These are phyloP conservation scores for Phortica magna DNA, from an alignment of 2,888 invertebrate species.

Conservation along the genomic window DNA sequence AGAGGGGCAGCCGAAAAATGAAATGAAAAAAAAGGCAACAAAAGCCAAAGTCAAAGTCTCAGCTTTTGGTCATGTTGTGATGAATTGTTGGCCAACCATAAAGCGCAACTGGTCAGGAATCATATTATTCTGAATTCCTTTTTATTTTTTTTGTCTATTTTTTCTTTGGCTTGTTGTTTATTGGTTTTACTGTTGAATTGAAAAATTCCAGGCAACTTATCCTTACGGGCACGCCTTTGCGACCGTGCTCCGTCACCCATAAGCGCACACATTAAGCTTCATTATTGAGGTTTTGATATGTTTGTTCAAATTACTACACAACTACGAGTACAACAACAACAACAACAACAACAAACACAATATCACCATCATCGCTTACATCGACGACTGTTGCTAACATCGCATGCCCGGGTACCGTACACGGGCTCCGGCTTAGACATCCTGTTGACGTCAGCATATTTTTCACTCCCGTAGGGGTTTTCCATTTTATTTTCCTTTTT, in stretches of 20 bases:
- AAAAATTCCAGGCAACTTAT: background rate
- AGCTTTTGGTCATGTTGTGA: background rate
- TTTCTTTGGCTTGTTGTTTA: slow-evolving; percentile 4
- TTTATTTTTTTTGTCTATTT: slow-evolving; percentile 32
- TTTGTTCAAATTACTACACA: slow-evolving; percentile 7
- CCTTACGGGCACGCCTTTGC: background rate
- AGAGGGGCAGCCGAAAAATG: background rate
- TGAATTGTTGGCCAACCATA: background rate
- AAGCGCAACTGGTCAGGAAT: background rate
- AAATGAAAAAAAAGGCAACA: background rate
- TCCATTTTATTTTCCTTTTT: background rate
- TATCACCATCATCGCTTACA: slow-evolving; percentile 33
- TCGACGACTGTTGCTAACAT: too few relatives aligned
- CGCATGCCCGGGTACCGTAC: too few relatives aligned
- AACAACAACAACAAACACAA: background rate
- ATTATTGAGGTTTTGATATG: slow-evolving; percentile 27
- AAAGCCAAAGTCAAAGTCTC: slow-evolving; percentile 3
- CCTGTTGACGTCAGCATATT: slow-evolving; percentile 70
- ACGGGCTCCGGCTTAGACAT: slow-evolving; percentile 50
- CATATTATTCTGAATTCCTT: slow-evolving; percentile 27
- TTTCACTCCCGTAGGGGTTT: slow-evolving; percentile 35
- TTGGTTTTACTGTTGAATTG: background rate
- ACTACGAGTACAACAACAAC: slow-evolving; percentile 1
- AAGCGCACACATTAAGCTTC: background rate
- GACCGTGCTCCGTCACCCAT: background rate